Conservation (phyloP, 2,888 invertebrate genomes). For the Criorhina ranunculi region DNA sequence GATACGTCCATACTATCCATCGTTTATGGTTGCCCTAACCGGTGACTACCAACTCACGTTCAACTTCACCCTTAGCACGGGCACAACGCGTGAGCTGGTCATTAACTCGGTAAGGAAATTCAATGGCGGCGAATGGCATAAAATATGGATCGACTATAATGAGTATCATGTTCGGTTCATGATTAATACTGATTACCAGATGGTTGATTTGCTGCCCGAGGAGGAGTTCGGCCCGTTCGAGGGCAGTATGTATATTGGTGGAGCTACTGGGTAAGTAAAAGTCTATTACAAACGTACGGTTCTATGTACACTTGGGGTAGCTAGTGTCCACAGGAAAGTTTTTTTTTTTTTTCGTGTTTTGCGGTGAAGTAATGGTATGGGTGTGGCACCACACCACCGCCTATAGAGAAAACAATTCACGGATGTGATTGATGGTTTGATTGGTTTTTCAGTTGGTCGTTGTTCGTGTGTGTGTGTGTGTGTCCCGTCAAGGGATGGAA, state of each 20-base stretch:
- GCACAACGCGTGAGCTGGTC: conserved; percentile 91
- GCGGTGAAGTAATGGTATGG: too few species aligned
- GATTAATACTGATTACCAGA: conserved; percentile 95
- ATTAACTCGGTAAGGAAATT: conserved; percentile 92
- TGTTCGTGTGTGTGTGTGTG: conserved; percentile 7
- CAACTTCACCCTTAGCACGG: conserved; percentile 94
- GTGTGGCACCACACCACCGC: neutral
- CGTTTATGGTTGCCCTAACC: conserved; percentile 95
- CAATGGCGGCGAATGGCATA: conserved; percentile 98
- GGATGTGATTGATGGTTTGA: conserved; percentile 74
- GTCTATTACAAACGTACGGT: neutral
- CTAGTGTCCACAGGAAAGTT: conserved; percentile 48
- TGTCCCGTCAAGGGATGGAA: neutral
- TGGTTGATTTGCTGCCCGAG: conserved; percentile 93
- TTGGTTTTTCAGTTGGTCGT: conserved; percentile 65
- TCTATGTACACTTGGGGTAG: neutral
- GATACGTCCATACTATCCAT: conserved; percentile 94
- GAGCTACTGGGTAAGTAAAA: conserved; percentile 93
- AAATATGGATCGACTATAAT: conserved; percentile 97
- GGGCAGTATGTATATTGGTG: conserved; percentile 97
- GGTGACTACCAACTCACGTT: conserved; percentile 95
- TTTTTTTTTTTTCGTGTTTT: conserved; percentile 41
- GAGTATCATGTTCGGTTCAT: conserved; percentile 96
- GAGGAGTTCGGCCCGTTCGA: conserved; percentile 97
- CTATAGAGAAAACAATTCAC: conserved; percentile 54